These are phyloP conservation scores for Gopherus evgoodei DNA, from an alignment of 2,113 vertebrate species.

Conservation along the genomic window DNA sequence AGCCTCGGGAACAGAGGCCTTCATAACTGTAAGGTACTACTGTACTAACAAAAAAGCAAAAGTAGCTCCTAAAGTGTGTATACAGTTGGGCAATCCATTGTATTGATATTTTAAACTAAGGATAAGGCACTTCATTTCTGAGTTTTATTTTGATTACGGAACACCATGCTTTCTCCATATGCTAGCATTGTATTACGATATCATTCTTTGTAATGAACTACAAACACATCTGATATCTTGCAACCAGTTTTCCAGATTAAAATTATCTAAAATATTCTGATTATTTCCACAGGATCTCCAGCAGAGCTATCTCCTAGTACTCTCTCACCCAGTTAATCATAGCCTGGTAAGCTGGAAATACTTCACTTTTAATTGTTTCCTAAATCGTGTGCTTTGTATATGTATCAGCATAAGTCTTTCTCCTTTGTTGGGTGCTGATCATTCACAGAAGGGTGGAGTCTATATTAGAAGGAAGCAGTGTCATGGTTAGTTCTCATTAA, in stretches of 20 bases:
- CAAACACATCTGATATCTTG: not conserved
- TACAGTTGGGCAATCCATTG: not conserved
- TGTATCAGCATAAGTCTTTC: not conserved
- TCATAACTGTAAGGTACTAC: not conserved
- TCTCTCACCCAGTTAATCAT: conserved; percentile 95
- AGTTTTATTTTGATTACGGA: not conserved
- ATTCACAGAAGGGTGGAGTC: not conserved
- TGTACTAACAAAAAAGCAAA: not conserved
- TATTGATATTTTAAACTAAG: conserved; percentile 2
- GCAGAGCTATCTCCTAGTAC: conserved; percentile 95
- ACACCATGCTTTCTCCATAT: not conserved
- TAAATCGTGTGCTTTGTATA: not conserved
- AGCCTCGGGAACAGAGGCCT: too few species aligned
- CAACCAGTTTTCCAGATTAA: not conserved
- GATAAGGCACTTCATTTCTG: not conserved
- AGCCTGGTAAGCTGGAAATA: conserved; percentile 85
- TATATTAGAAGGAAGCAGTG: not conserved
- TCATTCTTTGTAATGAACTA: not conserved
- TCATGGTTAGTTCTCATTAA: not conserved
- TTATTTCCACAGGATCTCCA: conserved; percentile 89
- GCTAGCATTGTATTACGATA: not conserved
- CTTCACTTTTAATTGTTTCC: not conserved
- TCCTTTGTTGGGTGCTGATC: not conserved
- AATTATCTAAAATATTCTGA: conserved; percentile 28
- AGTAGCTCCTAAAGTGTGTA: not conserved